Evolutionary conservation across 2,888 invertebrate genomes (phyloP).

Genomic region (Philonicus albiceps): DNA sequence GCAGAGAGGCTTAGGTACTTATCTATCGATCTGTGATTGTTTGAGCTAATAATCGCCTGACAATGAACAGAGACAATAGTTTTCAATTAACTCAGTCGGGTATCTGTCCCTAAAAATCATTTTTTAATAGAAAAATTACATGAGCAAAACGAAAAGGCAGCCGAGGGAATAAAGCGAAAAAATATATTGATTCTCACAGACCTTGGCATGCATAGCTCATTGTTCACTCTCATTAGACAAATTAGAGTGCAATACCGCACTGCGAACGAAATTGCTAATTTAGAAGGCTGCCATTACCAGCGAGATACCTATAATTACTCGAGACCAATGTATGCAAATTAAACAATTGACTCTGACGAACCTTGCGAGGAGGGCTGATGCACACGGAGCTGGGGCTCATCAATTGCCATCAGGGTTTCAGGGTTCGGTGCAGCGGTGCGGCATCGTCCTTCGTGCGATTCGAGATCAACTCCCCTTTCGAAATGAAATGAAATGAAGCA

Average conservation of each 20-base stretch:
- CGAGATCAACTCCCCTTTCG: background rate
- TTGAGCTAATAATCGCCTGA: constrained; percentile 5
- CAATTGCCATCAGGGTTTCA: constrained; percentile 29
- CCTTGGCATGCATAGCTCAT: constrained; percentile 42
- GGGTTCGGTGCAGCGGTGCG: background rate
- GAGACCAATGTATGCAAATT: constrained; percentile 38
- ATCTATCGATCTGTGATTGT: constrained; percentile 25
- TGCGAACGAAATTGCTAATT: constrained; percentile 38
- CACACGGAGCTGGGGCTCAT: background rate
- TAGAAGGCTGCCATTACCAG: constrained; percentile 38
- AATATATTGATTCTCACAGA: constrained; percentile 25
- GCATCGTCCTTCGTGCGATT: background rate
- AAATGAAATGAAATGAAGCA: background rate
- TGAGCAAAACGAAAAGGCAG: background rate
- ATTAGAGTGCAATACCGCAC: constrained; percentile 41
- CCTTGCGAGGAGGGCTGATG: constrained; percentile 28
- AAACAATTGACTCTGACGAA: constrained; percentile 38
- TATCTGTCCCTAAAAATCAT: constrained; percentile 13
- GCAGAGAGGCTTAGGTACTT: background rate
- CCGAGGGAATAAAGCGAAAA: background rate
- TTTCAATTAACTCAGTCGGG: constrained; percentile 20
- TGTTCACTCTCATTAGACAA: constrained; percentile 43
- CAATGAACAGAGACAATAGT: constrained; percentile 24
- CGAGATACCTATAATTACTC: constrained; percentile 40
- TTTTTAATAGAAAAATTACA: constrained; percentile 15